Evolutionary conservation across 2,113 vertebrate species (phyloP).

Genomic region (Podocnemis expansa): DNA sequence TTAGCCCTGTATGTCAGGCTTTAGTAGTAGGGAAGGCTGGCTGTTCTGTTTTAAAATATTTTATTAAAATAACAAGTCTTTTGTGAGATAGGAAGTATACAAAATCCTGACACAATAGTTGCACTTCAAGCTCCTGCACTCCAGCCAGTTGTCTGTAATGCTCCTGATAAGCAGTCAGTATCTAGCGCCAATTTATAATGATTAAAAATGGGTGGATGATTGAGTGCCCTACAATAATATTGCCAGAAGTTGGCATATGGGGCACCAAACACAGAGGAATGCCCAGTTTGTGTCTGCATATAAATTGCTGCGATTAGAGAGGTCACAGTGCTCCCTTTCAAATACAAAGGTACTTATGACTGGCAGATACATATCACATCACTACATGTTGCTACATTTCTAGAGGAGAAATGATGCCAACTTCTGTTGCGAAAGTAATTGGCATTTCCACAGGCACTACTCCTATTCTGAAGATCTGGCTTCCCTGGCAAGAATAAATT

Average conservation of each 20-base stretch:
- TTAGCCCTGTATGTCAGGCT: background rate
- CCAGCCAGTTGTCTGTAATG: background rate
- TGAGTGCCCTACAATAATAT: background rate
- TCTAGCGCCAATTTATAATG: background rate
- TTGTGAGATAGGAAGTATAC: background rate
- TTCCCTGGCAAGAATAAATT: background rate
- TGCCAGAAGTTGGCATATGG: background rate
- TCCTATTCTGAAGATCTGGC: background rate
- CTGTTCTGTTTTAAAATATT: background rate
- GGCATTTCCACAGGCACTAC: background rate
- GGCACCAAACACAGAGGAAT: background rate
- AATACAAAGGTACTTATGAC: background rate
- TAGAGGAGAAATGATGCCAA: background rate
- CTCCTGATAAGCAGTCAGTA: background rate
- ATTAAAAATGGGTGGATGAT: background rate
- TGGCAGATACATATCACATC: background rate
- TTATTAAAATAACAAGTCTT: background rate
- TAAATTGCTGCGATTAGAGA: background rate
- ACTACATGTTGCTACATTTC: background rate
- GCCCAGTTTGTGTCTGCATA: background rate
- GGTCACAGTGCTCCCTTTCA: background rate
- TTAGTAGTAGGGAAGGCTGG: background rate
- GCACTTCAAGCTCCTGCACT: background rate
- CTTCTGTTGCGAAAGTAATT: background rate
- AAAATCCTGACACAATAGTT: background rate